Evolutionary conservation across 37 sponge, comb jelly and placozoan species (phyloP).

Genomic region (Sycon ciliatum): DNA sequence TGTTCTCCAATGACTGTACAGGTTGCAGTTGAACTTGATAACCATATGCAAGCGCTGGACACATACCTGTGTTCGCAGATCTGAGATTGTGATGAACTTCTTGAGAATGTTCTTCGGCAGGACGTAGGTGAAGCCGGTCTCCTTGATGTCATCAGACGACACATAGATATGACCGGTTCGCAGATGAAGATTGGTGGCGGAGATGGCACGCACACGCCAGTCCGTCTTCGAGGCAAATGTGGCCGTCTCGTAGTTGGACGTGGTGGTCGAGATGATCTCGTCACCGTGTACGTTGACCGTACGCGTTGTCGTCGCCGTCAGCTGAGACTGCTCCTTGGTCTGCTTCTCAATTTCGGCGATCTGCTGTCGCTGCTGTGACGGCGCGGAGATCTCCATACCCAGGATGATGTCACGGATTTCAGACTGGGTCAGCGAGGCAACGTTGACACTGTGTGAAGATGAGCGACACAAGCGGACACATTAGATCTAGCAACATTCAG

Average conservation of each 20-base stretch:
- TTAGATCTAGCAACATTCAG: no score
- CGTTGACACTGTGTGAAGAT: conserved; percentile 66
- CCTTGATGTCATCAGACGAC: conserved; percentile 96
- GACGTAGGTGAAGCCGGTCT: conserved; percentile 97
- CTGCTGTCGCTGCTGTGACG: conserved; percentile 96
- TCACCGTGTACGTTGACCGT: conserved; percentile 96
- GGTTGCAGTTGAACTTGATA: no score
- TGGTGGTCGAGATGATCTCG: conserved; percentile 93
- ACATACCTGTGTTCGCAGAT: conserved; percentile 87
- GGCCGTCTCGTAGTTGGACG: conserved; percentile 91
- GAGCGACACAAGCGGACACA: background rate
- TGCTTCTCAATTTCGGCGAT: conserved; percentile 99
- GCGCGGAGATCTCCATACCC: conserved; percentile 99
- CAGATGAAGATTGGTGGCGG: conserved; percentile 99
- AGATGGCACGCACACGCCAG: conserved; percentile 96
- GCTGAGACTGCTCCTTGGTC: conserved; percentile 94
- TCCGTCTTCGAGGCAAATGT: conserved; percentile 98
- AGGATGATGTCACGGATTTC: conserved; percentile 98
- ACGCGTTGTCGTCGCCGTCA: conserved; percentile 95
- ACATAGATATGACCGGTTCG: conserved; percentile 98
- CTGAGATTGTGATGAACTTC: conserved; percentile 94
- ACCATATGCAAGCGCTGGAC: background rate
- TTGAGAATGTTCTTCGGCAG: conserved; percentile 97
- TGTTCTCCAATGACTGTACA: no score
- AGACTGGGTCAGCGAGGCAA: conserved; percentile 91